Percentiles rank a stretch among this genome's conserved stretches.
Evolutionary conservation across 2,113 vertebrate genomes (phyloP).

Genomic region (Platichthys flesus): DNA sequence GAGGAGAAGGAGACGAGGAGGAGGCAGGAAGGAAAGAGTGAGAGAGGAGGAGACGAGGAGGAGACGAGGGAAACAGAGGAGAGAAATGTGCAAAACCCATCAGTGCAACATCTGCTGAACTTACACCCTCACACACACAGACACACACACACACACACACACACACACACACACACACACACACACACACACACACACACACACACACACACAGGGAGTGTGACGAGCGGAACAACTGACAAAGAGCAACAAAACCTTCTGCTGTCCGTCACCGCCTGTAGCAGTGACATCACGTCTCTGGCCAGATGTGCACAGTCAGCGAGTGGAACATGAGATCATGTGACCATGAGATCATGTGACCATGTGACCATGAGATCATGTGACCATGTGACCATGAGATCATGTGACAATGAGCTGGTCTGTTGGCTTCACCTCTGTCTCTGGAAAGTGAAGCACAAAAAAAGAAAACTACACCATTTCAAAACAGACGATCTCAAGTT

Average conservation of each 20-base stretch:
- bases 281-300: slow-evolving; percentile 26
- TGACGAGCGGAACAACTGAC: slow-evolving; percentile 11
- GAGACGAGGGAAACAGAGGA: background rate
- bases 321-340: slow-evolving; percentile 13
- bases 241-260: slow-evolving; percentile 6
- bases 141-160: slow-evolving; percentile 6
- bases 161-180: slow-evolving; percentile 7
- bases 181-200: slow-evolving; percentile 2
- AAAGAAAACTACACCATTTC: too few relatives aligned
- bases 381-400: too few relatives aligned
- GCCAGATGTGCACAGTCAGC: slow-evolving; percentile 26
- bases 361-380: too few relatives aligned
- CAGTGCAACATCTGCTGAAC: background rate
- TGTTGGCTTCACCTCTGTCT: too few relatives aligned
- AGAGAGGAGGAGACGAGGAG: background rate
- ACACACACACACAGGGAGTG: background rate
- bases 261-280: slow-evolving; percentile 14
- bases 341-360: too few relatives aligned
- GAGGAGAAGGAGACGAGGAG: background rate
- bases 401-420: too few relatives aligned
- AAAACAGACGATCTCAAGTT: too few relatives aligned
- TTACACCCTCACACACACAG: background rate
- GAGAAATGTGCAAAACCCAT: slow-evolving; percentile 59
- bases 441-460: too few relatives aligned
- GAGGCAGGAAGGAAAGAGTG: slow-evolving; percentile 23